Evolutionary conservation across 2,113 vertebrate species (phyloP), one percentile per base, ranked within the genome.

Genomic region (Periophthalmus modestus): DNA sequence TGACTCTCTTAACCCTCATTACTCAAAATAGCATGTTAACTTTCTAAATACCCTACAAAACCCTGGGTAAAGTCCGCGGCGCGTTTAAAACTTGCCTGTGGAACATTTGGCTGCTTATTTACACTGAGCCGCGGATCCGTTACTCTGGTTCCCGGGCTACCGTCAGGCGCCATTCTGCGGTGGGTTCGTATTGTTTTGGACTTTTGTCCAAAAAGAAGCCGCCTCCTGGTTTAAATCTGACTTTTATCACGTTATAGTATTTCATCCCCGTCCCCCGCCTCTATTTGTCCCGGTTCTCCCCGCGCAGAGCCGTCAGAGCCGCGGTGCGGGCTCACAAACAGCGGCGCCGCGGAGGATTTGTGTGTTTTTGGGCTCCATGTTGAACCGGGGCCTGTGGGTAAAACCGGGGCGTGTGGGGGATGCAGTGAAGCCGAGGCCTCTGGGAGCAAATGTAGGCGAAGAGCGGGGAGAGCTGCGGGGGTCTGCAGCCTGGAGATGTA

Each of bases 141-240:
- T 78, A 93, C 87, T 84, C 94, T 92, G 15, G 14, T 79, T 91
- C 82, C 80, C 71, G 90, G 93, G 93, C 92, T 91, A 89, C 89
- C 81, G 43, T 12, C 61, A 72, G 91, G 85, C 93, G 93, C 93
- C 92, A 94, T 94, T 94, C 91, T 72, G 90, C 88, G 86, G 87
- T 89, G 65, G 79, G 81, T 82, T 84, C 82, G 75, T 74, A 79
- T 84, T 89, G 88, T 91, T 69, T 88, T 70, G 57, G 66, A 55
- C 12, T 85, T 89, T 82, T 55, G 1, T 39, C 33, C 50, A 18
- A 24, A 81, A 86, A 69, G 50, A 39, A 61, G 68, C 55, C 2
- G 11, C 48, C 63, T 33, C 33, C 46, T 59, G 5, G 36, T 2
- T 0, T 0, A 52, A 85, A 80, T 70, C 48, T 28, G 54, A 79